Evolutionary conservation across 2,888 invertebrate genomes (phyloP).

Genomic region (Clusia tigrina): DNA sequence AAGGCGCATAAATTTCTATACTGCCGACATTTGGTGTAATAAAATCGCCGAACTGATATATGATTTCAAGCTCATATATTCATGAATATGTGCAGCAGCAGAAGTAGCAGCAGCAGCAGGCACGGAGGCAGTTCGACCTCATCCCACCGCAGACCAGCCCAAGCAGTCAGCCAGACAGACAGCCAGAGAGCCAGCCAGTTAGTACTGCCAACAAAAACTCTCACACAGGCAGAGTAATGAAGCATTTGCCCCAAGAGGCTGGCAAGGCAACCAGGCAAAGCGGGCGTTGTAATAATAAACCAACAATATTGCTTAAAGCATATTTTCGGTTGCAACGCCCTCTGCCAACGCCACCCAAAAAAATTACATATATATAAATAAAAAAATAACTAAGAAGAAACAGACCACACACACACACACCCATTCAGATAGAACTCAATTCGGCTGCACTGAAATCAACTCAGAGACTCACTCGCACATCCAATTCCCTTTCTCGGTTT

Average conservation of each 20-base stretch:
- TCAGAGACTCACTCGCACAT: too few species aligned
- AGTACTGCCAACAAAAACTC: too few species aligned
- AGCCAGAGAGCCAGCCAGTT: too few species aligned
- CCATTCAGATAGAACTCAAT: too few species aligned
- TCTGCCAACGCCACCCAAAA: too few species aligned
- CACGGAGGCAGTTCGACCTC: not conserved
- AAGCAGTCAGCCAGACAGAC: too few species aligned
- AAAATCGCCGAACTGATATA: conserved; percentile 24
- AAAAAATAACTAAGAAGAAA: too few species aligned
- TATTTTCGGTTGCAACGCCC: conserved; percentile 29
- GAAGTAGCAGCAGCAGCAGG: not conserved
- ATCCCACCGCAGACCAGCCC: not conserved
- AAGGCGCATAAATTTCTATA: conserved; percentile 8
- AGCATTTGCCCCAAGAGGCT: conserved; percentile 5
- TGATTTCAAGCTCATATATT: conserved; percentile 16
- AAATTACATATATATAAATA: too few species aligned
- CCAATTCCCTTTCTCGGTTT: too few species aligned
- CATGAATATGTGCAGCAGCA: not conserved
- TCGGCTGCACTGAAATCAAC: too few species aligned
- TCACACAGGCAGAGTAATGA: too few species aligned
- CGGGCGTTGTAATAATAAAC: conserved; percentile 29
- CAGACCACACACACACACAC: too few species aligned
- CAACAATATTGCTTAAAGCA: conserved; percentile 39
- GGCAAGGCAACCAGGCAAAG: not conserved
- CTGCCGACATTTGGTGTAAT: conserved; percentile 20